Evolutionary conservation across 2,888 invertebrate genomes (phyloP).

Genomic region (Heliconius sara): DNA sequence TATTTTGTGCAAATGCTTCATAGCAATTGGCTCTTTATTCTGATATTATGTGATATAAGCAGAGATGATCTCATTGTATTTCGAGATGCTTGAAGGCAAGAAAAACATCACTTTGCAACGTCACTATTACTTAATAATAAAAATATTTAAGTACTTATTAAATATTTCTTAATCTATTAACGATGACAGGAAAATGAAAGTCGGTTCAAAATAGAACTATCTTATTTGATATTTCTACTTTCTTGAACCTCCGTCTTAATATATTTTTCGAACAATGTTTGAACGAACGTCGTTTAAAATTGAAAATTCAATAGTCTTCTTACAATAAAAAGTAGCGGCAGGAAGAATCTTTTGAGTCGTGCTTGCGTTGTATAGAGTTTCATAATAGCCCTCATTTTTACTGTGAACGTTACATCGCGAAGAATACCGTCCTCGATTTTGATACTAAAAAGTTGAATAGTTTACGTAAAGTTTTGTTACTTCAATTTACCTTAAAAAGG

Average conservation of each 20-base stretch:
- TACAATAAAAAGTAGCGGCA: conserved; percentile 36
- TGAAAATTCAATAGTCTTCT: conserved; percentile 37
- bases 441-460: conserved; percentile 27
- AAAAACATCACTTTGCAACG: too few species aligned
- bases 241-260: conserved; percentile 16
- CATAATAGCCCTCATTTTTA: conserved; percentile 35
- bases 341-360: conserved; percentile 36
- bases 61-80: too few species aligned
- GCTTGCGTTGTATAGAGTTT: conserved; percentile 36
- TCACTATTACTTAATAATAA: neutral
- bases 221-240: conserved; percentile 19
- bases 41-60: too few species aligned
- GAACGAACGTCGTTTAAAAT: conserved; percentile 33
- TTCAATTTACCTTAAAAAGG: neutral
- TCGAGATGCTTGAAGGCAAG: too few species aligned
- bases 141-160: neutral
- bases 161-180: neutral
- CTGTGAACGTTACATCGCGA: conserved; percentile 31
- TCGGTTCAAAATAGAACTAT: neutral
- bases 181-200: neutral
- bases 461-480: conserved; percentile 21
- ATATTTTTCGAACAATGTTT: conserved; percentile 27
- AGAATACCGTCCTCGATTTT: conserved; percentile 35
- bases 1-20: too few species aligned
- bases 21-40: too few species aligned